phyloP scores from a whole-genome alignment of 2,888 invertebrate genomes.

The Schizotus pectinicornis region DNA sequence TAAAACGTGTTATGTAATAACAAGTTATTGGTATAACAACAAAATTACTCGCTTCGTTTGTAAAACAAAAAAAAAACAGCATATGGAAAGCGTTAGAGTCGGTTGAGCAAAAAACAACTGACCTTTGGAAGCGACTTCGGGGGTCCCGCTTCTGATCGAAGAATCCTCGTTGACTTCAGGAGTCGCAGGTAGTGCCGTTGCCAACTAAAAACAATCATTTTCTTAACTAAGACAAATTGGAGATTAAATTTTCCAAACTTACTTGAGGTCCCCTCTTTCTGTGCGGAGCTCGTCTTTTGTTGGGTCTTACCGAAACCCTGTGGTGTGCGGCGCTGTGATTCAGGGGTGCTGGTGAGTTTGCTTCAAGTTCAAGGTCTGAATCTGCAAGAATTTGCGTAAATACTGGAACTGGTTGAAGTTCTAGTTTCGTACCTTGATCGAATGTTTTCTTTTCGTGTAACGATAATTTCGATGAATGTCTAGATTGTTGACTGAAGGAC shows the following conservation, averaged over 20 bases:
- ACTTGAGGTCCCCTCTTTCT: conserved; percentile 67
- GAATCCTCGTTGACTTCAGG: conserved; percentile 81
- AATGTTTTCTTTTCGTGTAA: conserved; percentile 54
- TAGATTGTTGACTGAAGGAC: conserved; percentile 57
- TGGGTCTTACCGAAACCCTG: conserved; percentile 79
- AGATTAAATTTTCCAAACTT: conserved; percentile 18
- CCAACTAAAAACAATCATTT: conserved; percentile 57
- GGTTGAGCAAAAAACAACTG: conserved; percentile 27
- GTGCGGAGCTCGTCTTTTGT: conserved; percentile 73
- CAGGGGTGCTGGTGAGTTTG: conserved; percentile 67
- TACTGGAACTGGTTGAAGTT: conserved; percentile 1
- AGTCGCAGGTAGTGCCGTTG: conserved; percentile 70
- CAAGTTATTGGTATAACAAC: background rate
- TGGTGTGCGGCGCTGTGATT: conserved; percentile 83
- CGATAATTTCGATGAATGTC: conserved; percentile 57
- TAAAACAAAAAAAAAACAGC: conserved; percentile 6
- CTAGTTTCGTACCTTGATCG: conserved; percentile 44
- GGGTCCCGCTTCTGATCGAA: conserved; percentile 66
- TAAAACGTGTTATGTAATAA: conserved; percentile 1
- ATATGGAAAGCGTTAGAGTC: background rate
- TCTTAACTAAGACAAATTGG: conserved; percentile 3
- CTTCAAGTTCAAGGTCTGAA: conserved; percentile 55
- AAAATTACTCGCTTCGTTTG: background rate
- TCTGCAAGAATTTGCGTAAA: conserved; percentile 37
- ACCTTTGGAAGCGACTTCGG: conserved; percentile 61